Base-by-base conservation (phyloP, 2,888 invertebrate species). In the Amphipyra tragopoginis region DNA sequence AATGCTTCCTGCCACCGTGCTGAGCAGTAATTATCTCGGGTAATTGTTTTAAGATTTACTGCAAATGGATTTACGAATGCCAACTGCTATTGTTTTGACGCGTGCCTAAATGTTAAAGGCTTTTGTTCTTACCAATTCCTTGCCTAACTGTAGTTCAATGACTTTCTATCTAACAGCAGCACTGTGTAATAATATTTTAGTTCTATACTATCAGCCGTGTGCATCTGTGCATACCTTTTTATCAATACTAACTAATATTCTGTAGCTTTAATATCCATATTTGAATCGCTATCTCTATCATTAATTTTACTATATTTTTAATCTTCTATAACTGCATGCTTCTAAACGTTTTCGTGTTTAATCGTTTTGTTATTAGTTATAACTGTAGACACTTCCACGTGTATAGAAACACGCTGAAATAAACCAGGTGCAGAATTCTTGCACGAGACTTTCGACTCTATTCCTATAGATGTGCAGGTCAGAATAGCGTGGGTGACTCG, bases 1-100 rank as follows among this genome's bases (percentile, higher is more conserved):
- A 86, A 83, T 83, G 83, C 80, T 88, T 92, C 88, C 87, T 90
- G 93, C 93, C 90, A 93, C 93, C 78, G 93, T 86, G 83, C 88
- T 91, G 86, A 85, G 90, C 89, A 77, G 83, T 87, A 86, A 89
- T 89, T 89, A 86, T 85, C 83, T 36, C 77, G 78, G n/a, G 45
- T 79, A 72, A 88, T 88, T 89, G 84, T 86, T 79, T 73, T 45
- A 72, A 58, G 67, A 77, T 80, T 80, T 71, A 75, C 75, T 70
- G 50, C 40, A 45, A 58, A 48, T n/a, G 21, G 43, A 49, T 36
- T 66, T 50, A 39, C 42, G 10, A 58, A 62, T 51, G 7, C 21
- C 33, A 60, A 21, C 1, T 7, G 39, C 49, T 73, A 52, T 76
- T 67, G 56, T 64, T 51, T 64, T 36, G 57, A 40, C 56, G 50